Percentiles rank a stretch among this genome's conserved stretches.
Conservation (phyloP, 2,888 invertebrate species). For the Drosophila prolongata region DNA sequence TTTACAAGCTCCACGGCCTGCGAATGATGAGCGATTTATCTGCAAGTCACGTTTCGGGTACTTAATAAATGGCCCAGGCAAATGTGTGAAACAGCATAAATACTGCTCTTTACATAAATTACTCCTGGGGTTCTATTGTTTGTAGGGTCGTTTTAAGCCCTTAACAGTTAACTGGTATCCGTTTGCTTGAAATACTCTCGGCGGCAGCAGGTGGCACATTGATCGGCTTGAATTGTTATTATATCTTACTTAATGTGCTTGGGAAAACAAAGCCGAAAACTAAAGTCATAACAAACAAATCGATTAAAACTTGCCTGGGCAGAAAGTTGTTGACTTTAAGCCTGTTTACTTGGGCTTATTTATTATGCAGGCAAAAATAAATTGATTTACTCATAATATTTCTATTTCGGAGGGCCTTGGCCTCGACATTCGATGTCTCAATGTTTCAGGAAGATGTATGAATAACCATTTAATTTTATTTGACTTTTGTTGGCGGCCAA, state of each 20-base stretch:
- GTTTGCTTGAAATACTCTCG: conserved; percentile 14
- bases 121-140: conserved; percentile 37
- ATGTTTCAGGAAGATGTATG: conserved; percentile 37
- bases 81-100: conserved; percentile 47
- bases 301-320: not conserved
- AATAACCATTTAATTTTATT: conserved; percentile 46
- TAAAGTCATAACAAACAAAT: not conserved
- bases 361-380: conserved; percentile 27
- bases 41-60: conserved; percentile 60
- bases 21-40: conserved; percentile 25
- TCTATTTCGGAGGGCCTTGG: conserved; percentile 10
- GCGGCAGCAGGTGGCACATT: conserved; percentile 28
- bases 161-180: conserved; percentile 41
- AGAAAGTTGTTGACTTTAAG: not conserved
- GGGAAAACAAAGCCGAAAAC: conserved; percentile 1
- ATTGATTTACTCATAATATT: conserved; percentile 33
- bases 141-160: conserved; percentile 36
- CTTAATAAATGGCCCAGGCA: conserved; percentile 51
- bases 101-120: conserved; percentile 47
- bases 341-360: conserved; percentile 13
- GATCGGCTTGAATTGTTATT: conserved; percentile 22
- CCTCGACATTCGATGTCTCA: conserved; percentile 22
- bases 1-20: conserved; percentile 35
- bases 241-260: conserved; percentile 6
- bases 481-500: conserved; percentile 38